phyloP scores from a whole-genome alignment of 2,113 vertebrate genomes.

The Lophotis ruficrista region DNA sequence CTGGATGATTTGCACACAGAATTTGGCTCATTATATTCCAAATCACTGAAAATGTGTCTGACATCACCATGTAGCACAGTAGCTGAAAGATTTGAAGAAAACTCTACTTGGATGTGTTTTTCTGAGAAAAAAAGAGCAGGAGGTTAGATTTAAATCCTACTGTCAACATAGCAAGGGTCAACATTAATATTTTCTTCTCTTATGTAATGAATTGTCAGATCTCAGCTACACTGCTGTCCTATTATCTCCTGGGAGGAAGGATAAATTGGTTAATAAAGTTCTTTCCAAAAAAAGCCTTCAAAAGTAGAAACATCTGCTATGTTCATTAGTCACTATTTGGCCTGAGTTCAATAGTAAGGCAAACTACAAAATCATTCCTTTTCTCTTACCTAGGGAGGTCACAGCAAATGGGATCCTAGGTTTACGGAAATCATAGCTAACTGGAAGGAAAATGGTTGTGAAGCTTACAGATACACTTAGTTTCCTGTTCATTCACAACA shows the following conservation, averaged over 20 bases:
- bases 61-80: not conserved
- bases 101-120: not conserved
- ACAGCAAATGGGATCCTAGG: not conserved
- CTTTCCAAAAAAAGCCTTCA: slow-evolving; percentile 47
- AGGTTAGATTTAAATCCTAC: slow-evolving; percentile 15
- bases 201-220: slow-evolving; percentile 42
- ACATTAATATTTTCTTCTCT: slow-evolving; percentile 12
- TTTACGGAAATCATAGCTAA: not conserved
- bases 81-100: slow-evolving; percentile 16
- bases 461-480: not conserved
- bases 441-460: not conserved
- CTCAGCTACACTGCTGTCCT: slow-evolving; percentile 21
- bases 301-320: slow-evolving; percentile 64
- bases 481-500: not conserved
- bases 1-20: not conserved
- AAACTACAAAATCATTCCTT: not conserved
- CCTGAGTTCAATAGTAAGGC: slow-evolving; percentile 28
- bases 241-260: slow-evolving; percentile 40
- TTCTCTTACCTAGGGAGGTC: slow-evolving; percentile 20
- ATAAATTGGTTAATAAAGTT: slow-evolving; percentile 51
- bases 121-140: not conserved
- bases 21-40: not conserved
- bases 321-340: slow-evolving; percentile 60
- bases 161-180: not conserved
- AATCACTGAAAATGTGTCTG: not conserved